phyloP scores from a whole-genome alignment of 2,888 invertebrate genomes.

The Drosophila leonis region DNA sequence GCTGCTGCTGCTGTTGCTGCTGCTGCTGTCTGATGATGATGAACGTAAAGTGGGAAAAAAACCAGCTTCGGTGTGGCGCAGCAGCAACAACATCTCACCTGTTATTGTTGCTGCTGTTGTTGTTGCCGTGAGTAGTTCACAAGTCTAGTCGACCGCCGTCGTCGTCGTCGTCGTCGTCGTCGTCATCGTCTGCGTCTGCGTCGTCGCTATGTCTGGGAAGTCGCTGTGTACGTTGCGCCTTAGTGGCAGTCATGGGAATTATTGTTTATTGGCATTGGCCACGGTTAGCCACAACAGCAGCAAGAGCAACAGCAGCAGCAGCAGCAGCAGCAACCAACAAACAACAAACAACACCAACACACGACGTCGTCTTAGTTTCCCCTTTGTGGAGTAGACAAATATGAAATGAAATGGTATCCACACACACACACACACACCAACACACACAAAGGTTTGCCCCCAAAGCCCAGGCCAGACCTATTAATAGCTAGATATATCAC shows the following conservation, averaged over 20 bases:
- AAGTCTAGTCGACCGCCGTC: conserved; percentile 74
- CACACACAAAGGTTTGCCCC: conserved; percentile 38
- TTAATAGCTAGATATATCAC: conserved; percentile 59
- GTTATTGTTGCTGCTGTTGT: conserved; percentile 55
- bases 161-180: conserved; percentile 26
- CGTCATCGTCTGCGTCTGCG: conserved; percentile 48
- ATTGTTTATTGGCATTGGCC: conserved; percentile 82
- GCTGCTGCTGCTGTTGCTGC: conserved; percentile 22
- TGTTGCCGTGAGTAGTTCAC: conserved; percentile 61
- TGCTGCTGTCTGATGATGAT: conserved; percentile 66
- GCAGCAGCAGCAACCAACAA: conserved; percentile 24
- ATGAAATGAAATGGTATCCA: conserved; percentile 51
- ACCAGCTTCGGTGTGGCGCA: conserved; percentile 76
- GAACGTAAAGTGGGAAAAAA: conserved; percentile 68
- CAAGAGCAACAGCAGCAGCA: conserved; percentile 36
- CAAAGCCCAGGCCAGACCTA: conserved; percentile 43
- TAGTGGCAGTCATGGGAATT: conserved; percentile 82
- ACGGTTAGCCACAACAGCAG: conserved; percentile 63
- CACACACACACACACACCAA: background rate
- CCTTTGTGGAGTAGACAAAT: conserved; percentile 50
- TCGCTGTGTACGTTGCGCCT: conserved; percentile 73
- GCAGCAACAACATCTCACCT: conserved; percentile 73
- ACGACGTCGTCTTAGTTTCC: conserved; percentile 32
- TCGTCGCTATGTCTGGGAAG: conserved; percentile 80
- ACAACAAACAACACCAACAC: conserved; percentile 16